A percentile compares a stretch with the other conserved stretches of the same genome.
Evolutionary conservation across 2,797 vertebrate genomes (phyloP).

Genomic region (Danio jaintianensis): DNA sequence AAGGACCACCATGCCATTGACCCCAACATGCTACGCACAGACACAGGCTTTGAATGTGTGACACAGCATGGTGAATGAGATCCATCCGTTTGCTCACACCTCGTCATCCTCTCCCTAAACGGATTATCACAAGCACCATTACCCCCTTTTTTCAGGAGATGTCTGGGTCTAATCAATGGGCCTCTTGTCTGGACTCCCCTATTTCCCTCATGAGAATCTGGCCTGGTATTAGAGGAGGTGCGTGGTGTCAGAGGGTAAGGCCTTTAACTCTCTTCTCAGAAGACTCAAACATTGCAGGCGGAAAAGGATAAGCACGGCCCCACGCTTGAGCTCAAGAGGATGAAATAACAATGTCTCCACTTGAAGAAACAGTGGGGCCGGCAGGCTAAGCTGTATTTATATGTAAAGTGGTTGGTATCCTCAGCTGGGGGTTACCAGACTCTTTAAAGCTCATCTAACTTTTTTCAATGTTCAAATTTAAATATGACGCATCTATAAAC

Average conservation of each 20-base stretch:
- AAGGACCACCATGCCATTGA: neutral
- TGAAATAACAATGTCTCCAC: slow-evolving; percentile 48
- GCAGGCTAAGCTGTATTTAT: slow-evolving; percentile 51
- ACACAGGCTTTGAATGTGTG: slow-evolving; percentile 13
- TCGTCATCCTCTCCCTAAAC: slow-evolving; percentile 50
- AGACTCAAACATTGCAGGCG: slow-evolving; percentile 27
- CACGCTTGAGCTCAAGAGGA: slow-evolving; percentile 29
- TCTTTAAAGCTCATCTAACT: slow-evolving; percentile 11
- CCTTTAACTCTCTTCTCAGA: slow-evolving; percentile 36
- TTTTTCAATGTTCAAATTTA: neutral
- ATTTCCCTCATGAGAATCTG: slow-evolving; percentile 52
- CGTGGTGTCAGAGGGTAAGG: slow-evolving; percentile 22
- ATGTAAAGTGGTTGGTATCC: slow-evolving; percentile 39
- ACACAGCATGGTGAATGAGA: slow-evolving; percentile 11
- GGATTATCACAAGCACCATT: slow-evolving; percentile 61
- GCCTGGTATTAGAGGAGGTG: slow-evolving; percentile 46
- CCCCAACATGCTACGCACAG: neutral
- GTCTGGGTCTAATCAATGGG: slow-evolving; percentile 60
- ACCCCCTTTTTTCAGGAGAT: slow-evolving; percentile 57
- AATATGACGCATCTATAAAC: neutral
- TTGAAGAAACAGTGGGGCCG: slow-evolving; percentile 46
- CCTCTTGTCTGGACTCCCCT: slow-evolving; percentile 57
- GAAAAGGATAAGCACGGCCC: slow-evolving; percentile 25
- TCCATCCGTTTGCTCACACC: slow-evolving; percentile 15
- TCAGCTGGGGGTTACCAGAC: slow-evolving; percentile 42